These are phyloP conservation scores for Trematomus loennbergii DNA, from an alignment of 2,113 vertebrate species.

Conservation along the genomic window DNA sequence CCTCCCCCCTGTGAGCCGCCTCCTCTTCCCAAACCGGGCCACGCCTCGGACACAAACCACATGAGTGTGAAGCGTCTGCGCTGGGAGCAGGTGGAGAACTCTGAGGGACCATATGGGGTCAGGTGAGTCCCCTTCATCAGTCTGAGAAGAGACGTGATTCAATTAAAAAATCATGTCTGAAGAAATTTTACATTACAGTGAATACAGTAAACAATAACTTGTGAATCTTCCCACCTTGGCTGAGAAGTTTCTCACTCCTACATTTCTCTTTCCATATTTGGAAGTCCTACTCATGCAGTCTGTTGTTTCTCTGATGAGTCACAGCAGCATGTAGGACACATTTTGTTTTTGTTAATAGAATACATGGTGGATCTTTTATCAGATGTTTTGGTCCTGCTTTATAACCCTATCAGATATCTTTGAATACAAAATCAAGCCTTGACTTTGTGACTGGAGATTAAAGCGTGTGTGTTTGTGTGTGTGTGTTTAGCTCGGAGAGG, in stretches of 20 bases:
- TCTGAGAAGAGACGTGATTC: neutral
- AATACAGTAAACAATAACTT: constrained; percentile 31
- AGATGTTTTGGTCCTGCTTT: neutral
- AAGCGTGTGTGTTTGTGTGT: constrained; percentile 42
- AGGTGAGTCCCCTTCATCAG: constrained; percentile 82
- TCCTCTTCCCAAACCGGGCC: constrained; percentile 79
- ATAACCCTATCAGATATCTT: neutral
- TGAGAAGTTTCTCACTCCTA: constrained; percentile 57
- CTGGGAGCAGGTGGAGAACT: constrained; percentile 99
- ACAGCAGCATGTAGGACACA: constrained; percentile 12
- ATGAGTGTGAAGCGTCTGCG: constrained; percentile 98
- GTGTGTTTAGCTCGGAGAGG: constrained; percentile 88
- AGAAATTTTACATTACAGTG: neutral
- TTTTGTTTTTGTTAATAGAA: constrained; percentile 36
- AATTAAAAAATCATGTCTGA: neutral
- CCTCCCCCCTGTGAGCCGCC: constrained; percentile 85
- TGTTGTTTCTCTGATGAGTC: constrained; percentile 62
- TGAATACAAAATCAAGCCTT: neutral
- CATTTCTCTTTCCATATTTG: constrained; percentile 42
- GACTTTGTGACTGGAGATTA: constrained; percentile 9
- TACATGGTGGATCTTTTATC: constrained; percentile 9
- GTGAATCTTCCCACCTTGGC: constrained; percentile 52
- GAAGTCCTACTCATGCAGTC: constrained; percentile 35
- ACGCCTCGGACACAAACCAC: constrained; percentile 90
- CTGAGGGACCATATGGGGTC: constrained; percentile 98